Evolutionary conservation across 2,888 invertebrate species (phyloP).

Genomic region (Cancer borealis): DNA sequence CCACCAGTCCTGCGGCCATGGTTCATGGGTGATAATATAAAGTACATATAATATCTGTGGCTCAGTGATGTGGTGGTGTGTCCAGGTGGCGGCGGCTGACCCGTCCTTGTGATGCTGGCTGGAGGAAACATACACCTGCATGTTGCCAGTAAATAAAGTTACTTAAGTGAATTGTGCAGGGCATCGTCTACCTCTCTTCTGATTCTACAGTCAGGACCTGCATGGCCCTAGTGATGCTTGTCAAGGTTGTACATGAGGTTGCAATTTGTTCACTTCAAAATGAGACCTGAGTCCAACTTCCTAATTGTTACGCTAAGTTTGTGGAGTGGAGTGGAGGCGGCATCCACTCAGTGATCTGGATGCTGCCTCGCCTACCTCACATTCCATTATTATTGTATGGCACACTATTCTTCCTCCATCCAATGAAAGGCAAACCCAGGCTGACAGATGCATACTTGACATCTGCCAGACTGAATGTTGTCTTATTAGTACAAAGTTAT

Average conservation of each 20-base stretch:
- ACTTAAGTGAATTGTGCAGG: conserved; percentile 30
- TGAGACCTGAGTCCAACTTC: not conserved
- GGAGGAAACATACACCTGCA: conserved; percentile 23
- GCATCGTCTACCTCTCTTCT: conserved; percentile 36
- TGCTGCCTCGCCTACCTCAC: not conserved
- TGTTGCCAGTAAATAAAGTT: conserved; percentile 8
- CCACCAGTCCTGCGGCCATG: conserved; percentile 34
- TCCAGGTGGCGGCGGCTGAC: conserved; percentile 14
- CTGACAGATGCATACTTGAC: not conserved
- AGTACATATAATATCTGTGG: conserved; percentile 56
- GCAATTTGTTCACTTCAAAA: not conserved
- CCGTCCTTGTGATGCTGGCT: not conserved
- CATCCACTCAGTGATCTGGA: not conserved
- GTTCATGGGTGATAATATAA: conserved; percentile 66
- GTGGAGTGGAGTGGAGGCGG: not conserved
- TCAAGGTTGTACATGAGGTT: not conserved
- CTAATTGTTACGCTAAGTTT: not conserved
- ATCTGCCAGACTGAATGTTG: not conserved
- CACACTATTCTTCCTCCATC: not conserved
- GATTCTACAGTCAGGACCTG: not conserved
- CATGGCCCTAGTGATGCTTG: not conserved
- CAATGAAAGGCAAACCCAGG: not conserved
- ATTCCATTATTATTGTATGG: not conserved
- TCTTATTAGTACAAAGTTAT: not conserved
- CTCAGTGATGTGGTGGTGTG: not conserved